A percentile compares a stretch with the other conserved stretches of the same genome.
These are phyloP conservation scores for Drosophila sp. DNA, from an alignment of 1,140 invertebrate genomes.

Conservation along the genomic window DNA sequence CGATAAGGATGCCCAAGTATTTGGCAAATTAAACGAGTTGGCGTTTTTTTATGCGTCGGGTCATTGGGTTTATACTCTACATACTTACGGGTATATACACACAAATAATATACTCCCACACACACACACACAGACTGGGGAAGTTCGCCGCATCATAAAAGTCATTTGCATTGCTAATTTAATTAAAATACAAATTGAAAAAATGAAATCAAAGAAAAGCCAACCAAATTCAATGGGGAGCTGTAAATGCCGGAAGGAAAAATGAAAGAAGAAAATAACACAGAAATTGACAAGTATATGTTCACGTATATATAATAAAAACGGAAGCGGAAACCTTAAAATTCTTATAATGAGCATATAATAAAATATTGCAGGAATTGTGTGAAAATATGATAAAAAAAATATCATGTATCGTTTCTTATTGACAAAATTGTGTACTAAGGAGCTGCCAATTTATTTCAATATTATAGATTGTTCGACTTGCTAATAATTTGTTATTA, in stretches of 20 bases:
- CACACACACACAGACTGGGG: neutral
- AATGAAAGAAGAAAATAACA: neutral
- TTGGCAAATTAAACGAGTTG: constrained; percentile 68
- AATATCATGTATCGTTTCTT: neutral
- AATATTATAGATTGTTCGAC: neutral
- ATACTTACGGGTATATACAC: constrained; percentile 23
- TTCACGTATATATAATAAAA: constrained; percentile 12
- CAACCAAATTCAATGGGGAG: constrained; percentile 31
- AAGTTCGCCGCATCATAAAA: constrained; percentile 34
- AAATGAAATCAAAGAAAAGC: constrained; percentile 42
- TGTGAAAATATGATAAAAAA: constrained; percentile 7
- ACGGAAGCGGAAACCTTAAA: constrained; percentile 14
- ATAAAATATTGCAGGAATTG: constrained; percentile 21
- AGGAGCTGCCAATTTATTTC: neutral
- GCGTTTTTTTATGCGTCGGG: constrained; percentile 41
- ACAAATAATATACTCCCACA: constrained; percentile 7
- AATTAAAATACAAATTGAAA: constrained; percentile 64
- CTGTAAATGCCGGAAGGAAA: constrained; percentile 24
- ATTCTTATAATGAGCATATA: constrained; percentile 23
- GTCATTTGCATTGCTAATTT: constrained; percentile 64
- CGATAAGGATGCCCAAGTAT: constrained; percentile 71
- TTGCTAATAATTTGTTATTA: too few species aligned
- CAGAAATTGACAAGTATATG: too few species aligned
- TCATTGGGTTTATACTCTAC: constrained; percentile 49
- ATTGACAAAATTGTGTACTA: neutral